A percentile compares a stretch with the other conserved stretches of the same genome.
Evolutionary conservation across 2,113 vertebrate genomes (phyloP).

Genomic region (Mormoops blainvillei): DNA sequence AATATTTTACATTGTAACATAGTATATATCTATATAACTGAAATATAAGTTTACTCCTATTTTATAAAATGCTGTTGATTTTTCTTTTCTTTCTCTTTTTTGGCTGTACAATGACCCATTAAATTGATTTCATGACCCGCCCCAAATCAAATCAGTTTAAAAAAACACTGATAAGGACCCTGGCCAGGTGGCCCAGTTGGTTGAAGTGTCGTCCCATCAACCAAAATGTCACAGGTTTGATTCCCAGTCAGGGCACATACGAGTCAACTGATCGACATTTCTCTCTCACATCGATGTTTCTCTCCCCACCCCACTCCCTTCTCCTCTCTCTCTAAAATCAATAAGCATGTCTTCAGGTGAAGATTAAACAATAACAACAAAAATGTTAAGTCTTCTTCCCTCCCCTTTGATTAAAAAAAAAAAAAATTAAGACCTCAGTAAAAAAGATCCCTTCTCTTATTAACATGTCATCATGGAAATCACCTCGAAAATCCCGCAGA

Average conservation of each 20-base stretch:
- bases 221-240: background rate
- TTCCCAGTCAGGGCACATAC: background rate
- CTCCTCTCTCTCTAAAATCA: background rate
- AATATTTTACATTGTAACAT: background rate
- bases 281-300: background rate
- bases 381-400: too few species aligned
- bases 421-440: background rate
- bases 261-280: background rate
- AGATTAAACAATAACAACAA: too few species aligned
- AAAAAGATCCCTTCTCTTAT: background rate
- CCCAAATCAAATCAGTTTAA: background rate
- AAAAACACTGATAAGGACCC: background rate
- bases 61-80: background rate
- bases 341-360: background rate
- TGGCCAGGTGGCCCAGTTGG: background rate
- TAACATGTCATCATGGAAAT: background rate
- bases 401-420: too few species aligned
- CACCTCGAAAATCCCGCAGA: constrained; percentile 90
- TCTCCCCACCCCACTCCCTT: background rate
- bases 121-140: background rate
- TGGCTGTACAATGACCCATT: background rate
- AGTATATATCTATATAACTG: background rate
- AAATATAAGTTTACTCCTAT: background rate
- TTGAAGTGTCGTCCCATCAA: background rate
- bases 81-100: background rate